A percentile compares a stretch with the other conserved stretches of the same genome.
phyloP scores from a whole-genome alignment of 1,140 invertebrate species.

The Rhopalosiphum maidis region DNA sequence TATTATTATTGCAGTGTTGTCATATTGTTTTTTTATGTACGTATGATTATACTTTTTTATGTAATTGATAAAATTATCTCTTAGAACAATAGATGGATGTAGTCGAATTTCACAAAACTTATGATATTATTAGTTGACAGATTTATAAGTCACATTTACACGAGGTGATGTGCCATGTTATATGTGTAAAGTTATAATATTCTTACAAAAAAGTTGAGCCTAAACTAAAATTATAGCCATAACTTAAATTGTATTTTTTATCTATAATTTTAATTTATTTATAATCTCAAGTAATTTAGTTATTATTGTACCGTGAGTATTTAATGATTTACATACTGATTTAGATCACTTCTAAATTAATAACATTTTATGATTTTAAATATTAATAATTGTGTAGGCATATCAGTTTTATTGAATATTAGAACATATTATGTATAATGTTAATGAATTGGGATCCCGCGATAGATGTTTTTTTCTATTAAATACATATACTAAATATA shows the following conservation, averaged over 20 bases:
- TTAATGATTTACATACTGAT: not conserved
- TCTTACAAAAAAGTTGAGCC: too few species aligned
- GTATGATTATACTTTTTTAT: too few species aligned
- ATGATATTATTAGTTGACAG: too few species aligned
- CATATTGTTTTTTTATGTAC: too few species aligned
- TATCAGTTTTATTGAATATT: not conserved
- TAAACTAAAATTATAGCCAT: too few species aligned
- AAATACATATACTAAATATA: too few species aligned
- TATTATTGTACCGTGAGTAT: not conserved
- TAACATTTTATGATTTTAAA: not conserved
- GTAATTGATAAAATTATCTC: not conserved
- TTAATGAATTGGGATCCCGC: not conserved
- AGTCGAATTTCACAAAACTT: not conserved
- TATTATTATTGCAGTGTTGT: too few species aligned
- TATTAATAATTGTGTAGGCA: not conserved
- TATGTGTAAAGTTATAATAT: too few species aligned
- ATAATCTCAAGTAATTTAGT: not conserved
- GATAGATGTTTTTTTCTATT: not conserved
- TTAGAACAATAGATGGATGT: not conserved
- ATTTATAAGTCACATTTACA: too few species aligned
- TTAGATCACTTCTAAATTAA: too few species aligned
- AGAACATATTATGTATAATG: not conserved
- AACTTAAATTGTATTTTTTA: not conserved
- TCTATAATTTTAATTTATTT: not conserved
- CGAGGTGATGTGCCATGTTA: too few species aligned